Evolutionary conservation across 2,113 vertebrate genomes (phyloP).

Genomic region (Xenopus borealis): DNA sequence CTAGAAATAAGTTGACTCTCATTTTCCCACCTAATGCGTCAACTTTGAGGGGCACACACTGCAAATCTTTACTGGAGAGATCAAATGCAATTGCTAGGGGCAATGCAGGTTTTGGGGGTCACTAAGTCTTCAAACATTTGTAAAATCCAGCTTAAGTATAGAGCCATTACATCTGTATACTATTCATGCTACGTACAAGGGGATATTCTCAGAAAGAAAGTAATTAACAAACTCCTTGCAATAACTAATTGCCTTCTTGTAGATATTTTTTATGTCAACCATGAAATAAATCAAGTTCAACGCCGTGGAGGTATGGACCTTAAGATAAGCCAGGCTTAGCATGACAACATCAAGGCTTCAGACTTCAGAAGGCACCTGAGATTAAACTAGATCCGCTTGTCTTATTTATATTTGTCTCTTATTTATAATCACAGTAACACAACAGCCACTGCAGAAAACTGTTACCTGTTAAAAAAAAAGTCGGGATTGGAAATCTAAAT

Average conservation of each 20-base stretch:
- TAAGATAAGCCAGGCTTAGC: constrained; percentile 31
- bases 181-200: constrained; percentile 20
- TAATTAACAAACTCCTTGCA: constrained; percentile 55
- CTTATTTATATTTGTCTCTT: neutral
- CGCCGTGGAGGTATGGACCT: constrained; percentile 39
- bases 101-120: constrained; percentile 32
- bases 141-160: constrained; percentile 37
- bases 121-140: constrained; percentile 53
- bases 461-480: too few relatives aligned
- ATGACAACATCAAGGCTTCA: constrained; percentile 47
- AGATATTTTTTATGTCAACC: constrained; percentile 49
- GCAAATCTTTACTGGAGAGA: constrained; percentile 25
- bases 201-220: constrained; percentile 16
- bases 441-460: too few relatives aligned
- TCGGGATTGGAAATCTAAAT: too few relatives aligned
- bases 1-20: constrained; percentile 43
- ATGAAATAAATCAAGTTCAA: constrained; percentile 43
- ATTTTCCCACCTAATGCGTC: constrained; percentile 46
- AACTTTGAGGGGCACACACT: constrained; percentile 36
- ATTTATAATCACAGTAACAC: neutral
- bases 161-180: constrained; percentile 13
- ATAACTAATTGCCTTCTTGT: constrained; percentile 52
- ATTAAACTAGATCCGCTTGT: neutral
- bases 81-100: constrained; percentile 36
- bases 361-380: constrained; percentile 44